A percentile compares a stretch with the other conserved stretches of the same genome.
phyloP scores from a whole-genome alignment of 2,888 invertebrate species.

The Caenorhabditis parvicauda region DNA sequence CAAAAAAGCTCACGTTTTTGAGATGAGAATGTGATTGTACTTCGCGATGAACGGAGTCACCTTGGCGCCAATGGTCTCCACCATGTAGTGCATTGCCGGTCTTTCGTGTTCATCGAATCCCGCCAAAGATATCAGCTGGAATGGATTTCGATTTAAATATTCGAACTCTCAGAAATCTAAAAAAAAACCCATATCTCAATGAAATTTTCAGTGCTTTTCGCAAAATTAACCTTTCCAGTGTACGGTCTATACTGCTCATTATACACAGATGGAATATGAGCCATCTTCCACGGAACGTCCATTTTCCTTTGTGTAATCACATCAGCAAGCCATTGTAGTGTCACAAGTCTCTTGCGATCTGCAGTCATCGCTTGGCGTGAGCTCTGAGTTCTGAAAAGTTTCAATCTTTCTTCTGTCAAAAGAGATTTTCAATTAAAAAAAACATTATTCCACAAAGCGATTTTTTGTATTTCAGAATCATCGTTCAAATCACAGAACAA shows the following conservation, averaged over 20 bases:
- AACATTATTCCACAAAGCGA: no score
- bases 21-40: conserved; percentile 68
- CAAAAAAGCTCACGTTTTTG: conserved; percentile 64
- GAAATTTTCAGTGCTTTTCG: no score
- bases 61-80: conserved; percentile 81
- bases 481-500: no score
- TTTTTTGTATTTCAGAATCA: no score
- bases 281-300: conserved; percentile 85
- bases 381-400: no score
- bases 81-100: conserved; percentile 78
- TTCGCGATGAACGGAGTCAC: conserved; percentile 70
- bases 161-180: neutral
- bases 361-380: no score
- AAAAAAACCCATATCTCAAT: conserved; percentile 9
- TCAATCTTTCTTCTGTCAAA: no score
- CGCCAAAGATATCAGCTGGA: conserved; percentile 76
- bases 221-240: conserved; percentile 64
- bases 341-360: conserved; percentile 72
- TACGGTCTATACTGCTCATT: conserved; percentile 64
- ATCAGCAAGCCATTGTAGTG: conserved; percentile 87
- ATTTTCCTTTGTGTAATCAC: conserved; percentile 81
- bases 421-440: no score
- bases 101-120: conserved; percentile 87
- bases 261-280: conserved; percentile 76
- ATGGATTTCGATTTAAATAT: conserved; percentile 8